Evolutionary conservation across 2,888 invertebrate species (phyloP), one percentile per base, ranked within the genome.

Genomic region (Leptopilina myrica): DNA sequence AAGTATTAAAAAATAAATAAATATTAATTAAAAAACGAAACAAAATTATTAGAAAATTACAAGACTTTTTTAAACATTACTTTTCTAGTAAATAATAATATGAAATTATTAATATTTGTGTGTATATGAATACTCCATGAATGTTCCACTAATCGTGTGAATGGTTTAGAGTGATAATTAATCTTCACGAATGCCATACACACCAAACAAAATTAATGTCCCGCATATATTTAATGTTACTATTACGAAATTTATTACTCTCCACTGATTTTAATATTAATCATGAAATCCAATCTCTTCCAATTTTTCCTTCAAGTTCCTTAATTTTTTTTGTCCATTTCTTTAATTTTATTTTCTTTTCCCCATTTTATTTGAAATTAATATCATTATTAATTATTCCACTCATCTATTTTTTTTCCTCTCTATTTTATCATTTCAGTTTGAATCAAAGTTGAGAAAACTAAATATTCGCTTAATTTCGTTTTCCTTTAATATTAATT

Each of bases 131-230:
- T 7, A 73, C 33, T 40, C 33, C 8, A 9, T 56, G 53, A 73
- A 53, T 26, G 73, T 26, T 53, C 53, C 49, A 53, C 53, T 56
- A 73, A 73, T 56, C 73, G n/a, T 56, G 56, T 53, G 20, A 46
- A 49, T 49, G 14, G 26, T 56, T 73, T 73, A 33, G 73, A 9
- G 14, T 9, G 40, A 73, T 73, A 73, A 73, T 73, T 73, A 73
- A 73, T 73, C 73, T 73, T 56, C 56, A 12, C 40, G 7, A 73
- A 73, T 56, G 73, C 5, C 73, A 73, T 73, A 33, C n/a, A 56
- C 73, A 73, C 9, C 73, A 73, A 53, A n/a, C 11, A n/a, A 56
- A 9, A 73, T 73, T 73, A 73, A 73, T 73, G 73, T 56, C 53
- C n/a, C 33, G 33, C 9, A n/a, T 43, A 43, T 6, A 43, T 26